Conservation (phyloP, 1,140 invertebrate species). For the Sarcophaga peregrina region DNA sequence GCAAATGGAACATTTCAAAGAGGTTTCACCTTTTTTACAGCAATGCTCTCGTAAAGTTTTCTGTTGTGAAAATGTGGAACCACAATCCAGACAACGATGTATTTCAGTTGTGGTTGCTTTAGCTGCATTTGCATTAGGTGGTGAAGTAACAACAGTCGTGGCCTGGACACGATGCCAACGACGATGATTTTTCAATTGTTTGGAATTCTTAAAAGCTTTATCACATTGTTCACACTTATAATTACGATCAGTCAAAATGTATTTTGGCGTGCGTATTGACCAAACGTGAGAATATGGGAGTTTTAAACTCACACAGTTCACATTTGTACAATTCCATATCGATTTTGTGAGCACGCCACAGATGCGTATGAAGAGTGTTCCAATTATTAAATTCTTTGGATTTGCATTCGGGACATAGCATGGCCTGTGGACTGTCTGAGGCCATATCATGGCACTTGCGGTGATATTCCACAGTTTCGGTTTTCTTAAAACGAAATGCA, state of each 20-base stretch:
- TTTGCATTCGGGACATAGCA: constrained; percentile 77
- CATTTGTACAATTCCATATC: constrained; percentile 82
- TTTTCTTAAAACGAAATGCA: constrained; percentile 61
- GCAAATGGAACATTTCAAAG: constrained; percentile 78
- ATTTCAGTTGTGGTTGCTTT: constrained; percentile 30
- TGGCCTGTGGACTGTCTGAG: constrained; percentile 60
- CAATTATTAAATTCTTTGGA: constrained; percentile 69
- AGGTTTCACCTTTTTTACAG: constrained; percentile 58
- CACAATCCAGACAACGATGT: constrained; percentile 59
- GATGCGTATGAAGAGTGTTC: constrained; percentile 76
- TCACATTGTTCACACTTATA: constrained; percentile 76
- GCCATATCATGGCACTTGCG: constrained; percentile 71
- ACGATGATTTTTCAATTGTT: constrained; percentile 77
- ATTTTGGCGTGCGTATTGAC: constrained; percentile 77
- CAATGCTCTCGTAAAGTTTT: constrained; percentile 61
- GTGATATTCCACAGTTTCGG: constrained; percentile 69
- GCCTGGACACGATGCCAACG: constrained; percentile 68
- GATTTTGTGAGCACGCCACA: constrained; percentile 81
- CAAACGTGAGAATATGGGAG: constrained; percentile 72
- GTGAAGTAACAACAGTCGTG: constrained; percentile 73
- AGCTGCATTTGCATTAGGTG: not conserved
- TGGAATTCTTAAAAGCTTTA: constrained; percentile 82
- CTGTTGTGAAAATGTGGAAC: constrained; percentile 58
- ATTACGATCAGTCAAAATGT: constrained; percentile 73
- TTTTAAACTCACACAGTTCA: constrained; percentile 74